Evolutionary conservation across 2,797 vertebrate species (phyloP).

Genomic region (Neopelma chrysocephalum): DNA sequence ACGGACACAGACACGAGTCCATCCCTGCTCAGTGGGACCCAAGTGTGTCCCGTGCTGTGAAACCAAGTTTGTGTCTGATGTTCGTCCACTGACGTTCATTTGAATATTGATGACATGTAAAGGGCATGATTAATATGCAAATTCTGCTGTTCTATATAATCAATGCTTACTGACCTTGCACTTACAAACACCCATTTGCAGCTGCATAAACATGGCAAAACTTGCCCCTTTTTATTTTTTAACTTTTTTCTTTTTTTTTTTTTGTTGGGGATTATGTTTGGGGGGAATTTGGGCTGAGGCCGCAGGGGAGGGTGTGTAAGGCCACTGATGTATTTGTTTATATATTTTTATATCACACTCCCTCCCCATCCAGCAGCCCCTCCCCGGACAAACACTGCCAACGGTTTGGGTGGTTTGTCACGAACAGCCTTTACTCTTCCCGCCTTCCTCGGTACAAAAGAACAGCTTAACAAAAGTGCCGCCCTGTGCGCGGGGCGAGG

Average conservation of each 20-base stretch:
- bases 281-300: neutral
- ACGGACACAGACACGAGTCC: accelerated
- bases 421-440: neutral
- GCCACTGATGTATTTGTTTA: neutral
- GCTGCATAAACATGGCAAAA: neutral
- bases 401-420: neutral
- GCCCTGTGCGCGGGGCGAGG: neutral
- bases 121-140: neutral
- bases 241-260: neutral
- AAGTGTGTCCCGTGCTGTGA: neutral
- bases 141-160: neutral
- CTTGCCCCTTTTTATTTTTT: no score
- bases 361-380: no score
- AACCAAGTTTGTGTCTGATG: neutral
- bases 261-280: neutral
- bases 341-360: accelerated
- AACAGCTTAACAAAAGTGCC: neutral
- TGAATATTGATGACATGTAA: neutral
- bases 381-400: neutral
- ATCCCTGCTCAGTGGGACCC: accelerated
- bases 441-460: neutral
- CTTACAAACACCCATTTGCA: neutral
- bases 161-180: neutral
- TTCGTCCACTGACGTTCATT: accelerated
- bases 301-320: no score